Evolutionary conservation across 1,140 invertebrate species (phyloP).

Genomic region (Heliconius congener): DNA sequence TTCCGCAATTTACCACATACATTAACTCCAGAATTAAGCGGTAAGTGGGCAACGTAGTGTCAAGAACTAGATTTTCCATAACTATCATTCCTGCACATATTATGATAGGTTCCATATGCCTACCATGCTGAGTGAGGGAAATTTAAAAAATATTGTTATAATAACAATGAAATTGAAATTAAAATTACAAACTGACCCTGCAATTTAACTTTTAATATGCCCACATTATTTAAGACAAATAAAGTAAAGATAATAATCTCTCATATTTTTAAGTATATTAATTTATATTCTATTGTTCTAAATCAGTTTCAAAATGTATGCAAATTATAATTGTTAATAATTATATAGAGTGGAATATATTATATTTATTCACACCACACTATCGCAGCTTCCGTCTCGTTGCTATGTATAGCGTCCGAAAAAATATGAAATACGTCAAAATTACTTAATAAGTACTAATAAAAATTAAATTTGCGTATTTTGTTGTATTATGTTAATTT

Average conservation of each 20-base stretch:
- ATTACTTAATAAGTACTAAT: background rate
- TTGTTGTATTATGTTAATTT: background rate
- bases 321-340: constrained; percentile 4
- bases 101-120: no score
- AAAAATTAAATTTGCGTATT: background rate
- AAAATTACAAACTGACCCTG: background rate
- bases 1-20: no score
- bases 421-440: background rate
- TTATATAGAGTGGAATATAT: constrained; percentile 14
- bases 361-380: background rate
- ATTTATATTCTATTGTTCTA: constrained; percentile 6
- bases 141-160: no score
- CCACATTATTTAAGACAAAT: background rate
- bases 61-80: no score
- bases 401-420: background rate
- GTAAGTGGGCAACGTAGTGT: no score
- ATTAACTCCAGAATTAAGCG: no score
- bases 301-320: constrained; percentile 1
- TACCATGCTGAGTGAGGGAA: no score
- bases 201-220: background rate
- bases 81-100: no score
- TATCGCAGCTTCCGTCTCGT: background rate
- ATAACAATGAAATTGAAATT: no score
- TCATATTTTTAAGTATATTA: constrained; percentile 1
- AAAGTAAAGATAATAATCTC: background rate